These are phyloP conservation scores for Callitettix versicolor DNA, from an alignment of 1,140 invertebrate genomes.

Conservation along the genomic window DNA sequence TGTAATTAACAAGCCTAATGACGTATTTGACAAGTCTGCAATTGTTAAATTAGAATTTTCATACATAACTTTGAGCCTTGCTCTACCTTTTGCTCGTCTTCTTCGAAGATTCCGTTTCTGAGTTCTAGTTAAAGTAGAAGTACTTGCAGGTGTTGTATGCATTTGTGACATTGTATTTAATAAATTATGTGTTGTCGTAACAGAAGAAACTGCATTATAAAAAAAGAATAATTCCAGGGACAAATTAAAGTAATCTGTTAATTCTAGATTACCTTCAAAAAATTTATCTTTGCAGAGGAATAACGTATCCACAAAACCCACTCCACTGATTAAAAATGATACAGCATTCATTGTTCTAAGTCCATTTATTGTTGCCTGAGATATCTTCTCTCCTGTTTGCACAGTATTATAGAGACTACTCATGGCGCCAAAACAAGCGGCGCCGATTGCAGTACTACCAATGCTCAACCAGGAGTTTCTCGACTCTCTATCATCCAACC, in stretches of 20 bases:
- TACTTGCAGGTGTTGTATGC: background rate
- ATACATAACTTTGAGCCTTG: too few relatives aligned
- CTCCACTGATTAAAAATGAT: background rate
- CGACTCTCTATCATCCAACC: slow-evolving; percentile 1
- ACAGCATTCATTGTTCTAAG: background rate
- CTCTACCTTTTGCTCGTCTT: background rate
- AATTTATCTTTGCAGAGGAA: background rate
- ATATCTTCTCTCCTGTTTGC: background rate
- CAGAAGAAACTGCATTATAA: slow-evolving; percentile 1
- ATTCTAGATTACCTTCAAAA: background rate
- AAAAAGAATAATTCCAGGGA: slow-evolving; percentile 1
- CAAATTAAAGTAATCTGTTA: background rate
- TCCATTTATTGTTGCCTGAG: background rate
- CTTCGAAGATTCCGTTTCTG: slow-evolving; percentile 4
- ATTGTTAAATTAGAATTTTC: too few relatives aligned
- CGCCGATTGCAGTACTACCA: background rate
- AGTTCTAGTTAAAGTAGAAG: background rate
- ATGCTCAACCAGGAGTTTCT: slow-evolving; percentile 1
- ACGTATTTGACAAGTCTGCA: too few relatives aligned
- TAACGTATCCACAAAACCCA: background rate
- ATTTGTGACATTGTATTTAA: background rate
- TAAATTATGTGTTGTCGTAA: background rate
- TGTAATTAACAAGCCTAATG: too few relatives aligned
- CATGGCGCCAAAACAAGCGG: background rate
- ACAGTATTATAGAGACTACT: background rate